Base-by-base conservation (phyloP, 2,888 invertebrate genomes). In the Cephus spinipes region DNA sequence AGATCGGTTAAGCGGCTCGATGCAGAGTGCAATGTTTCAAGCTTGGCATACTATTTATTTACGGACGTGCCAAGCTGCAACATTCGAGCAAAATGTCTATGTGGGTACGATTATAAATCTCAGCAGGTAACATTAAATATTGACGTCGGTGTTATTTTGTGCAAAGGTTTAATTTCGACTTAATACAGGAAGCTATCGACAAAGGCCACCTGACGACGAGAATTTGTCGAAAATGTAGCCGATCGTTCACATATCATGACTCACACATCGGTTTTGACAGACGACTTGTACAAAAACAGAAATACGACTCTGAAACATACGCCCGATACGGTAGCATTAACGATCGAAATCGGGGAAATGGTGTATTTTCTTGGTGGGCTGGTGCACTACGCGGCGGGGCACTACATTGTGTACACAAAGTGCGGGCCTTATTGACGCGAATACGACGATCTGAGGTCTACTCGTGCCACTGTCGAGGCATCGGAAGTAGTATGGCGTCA, bases 161-260 rank as follows among this genome's bases (percentile, higher is more conserved):
- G 69, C 15, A 23, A 78, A 15, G 78, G 81, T n/a, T n/a, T n/a
- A n/a, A n/a, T 30, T 76, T 81, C 23, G 36, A 76, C 15, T 79
- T n/a, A 32, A 79, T 81, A 78, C 80, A 81, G 68, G 30, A 79
- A 36, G 79, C 81, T 4, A 75, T 80, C 31, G 78, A 81, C 12
- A 75, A 81, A 32, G 34, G 68, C 11, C 68, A 68, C 40, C 32
- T 15, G 69, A 78, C 55, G 12, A 68, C 33, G 34, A 77, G 77
- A n/a, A 75, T 73, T n/a, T 82, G 81, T 36, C 68, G 71, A 77
- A 76, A 74, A 11, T 81, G 82, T 35, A 73, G 2, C 4, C n/a
- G 3, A 79, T 81, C 31, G 78, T n/a, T 73, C 77, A 15, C 80
- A 80, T 40, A 4, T 80, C 33, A 75, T 81, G 1, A 76, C 80